Base-by-base conservation (phyloP, 2,888 invertebrate species). In the Cantharis lateralis region DNA sequence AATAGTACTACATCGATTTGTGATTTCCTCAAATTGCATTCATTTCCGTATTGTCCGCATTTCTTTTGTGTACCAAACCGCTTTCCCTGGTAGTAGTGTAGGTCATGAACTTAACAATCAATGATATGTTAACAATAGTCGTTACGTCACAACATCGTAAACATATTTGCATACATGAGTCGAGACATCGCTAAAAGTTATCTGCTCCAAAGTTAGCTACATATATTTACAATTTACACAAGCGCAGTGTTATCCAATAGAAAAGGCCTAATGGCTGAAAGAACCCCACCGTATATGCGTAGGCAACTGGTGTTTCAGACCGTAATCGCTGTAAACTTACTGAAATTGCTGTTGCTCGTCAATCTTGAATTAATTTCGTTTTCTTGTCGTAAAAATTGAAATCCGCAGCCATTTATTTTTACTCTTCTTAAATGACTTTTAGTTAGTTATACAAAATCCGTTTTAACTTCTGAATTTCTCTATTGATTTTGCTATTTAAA, bases 21-120 rank as follows among this genome's bases (percentile, higher is more conserved):
- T 76, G 81, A 80, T 81, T 81, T 80, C 80, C 79, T 80, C 77
- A 76, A 78, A 81, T 80, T 80, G 76, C 79, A 75, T 81, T 80
- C 79, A 79, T 82, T 81, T 81, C 82, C 80, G 80, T 78, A 84
- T 82, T 83, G 83, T 84, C 81, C 81, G 79, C 77, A 77, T 74
- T 79, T 79, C 79, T 79, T 79, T 79, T 76, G 77, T 76, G 76
- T 68, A 72, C 74, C 74, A 82, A 82, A 83, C 82, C 85, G 86
- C 85, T 86, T 86, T 86, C 85, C 83, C 91, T 91, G 85, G 90
- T 91, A 86, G 84, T 86, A 84, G 84, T 82, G 86, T 85, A 87
- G 87, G 87, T 87, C 87, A 86, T 85, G 87, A 86, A 86, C 87
- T 86, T 86, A 87, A 87, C 87, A 87, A 87, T 87, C 87, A 87